A percentile compares a stretch with the other conserved stretches of the same genome.
Conservation (phyloP, 2,113 vertebrate species). For the Gobiocypris rarus region DNA sequence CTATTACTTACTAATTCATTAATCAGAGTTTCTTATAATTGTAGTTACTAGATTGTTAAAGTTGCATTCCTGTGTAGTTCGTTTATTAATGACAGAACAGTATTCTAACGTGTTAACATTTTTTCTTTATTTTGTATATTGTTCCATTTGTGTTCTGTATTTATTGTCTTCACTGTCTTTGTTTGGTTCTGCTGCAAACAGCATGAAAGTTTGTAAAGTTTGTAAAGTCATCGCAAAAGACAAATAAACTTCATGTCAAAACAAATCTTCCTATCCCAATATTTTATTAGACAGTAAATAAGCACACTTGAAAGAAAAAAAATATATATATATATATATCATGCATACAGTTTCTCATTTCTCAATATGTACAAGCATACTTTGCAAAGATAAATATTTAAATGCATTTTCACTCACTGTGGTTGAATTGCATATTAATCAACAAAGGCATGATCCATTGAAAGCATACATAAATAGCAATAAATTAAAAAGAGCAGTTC, state of each 20-base stretch:
- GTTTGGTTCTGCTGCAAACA: neutral
- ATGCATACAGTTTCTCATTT: neutral
- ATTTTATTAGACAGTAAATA: slow-evolving; percentile 13
- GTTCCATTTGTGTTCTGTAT: neutral
- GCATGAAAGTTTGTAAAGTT: neutral
- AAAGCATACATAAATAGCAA: slow-evolving; percentile 17
- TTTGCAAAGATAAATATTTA: neutral
- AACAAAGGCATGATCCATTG: neutral
- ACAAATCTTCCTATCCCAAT: neutral
- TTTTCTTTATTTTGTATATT: neutral
- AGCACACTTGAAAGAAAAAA: neutral
- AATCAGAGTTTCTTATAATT: no score
- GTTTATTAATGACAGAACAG: no score
- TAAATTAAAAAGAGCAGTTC: neutral
- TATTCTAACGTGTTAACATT: no score
- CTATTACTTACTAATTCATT: no score
- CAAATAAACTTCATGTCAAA: neutral
- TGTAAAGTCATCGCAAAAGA: neutral
- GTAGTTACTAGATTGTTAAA: no score
- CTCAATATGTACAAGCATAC: neutral
- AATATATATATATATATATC: no score
- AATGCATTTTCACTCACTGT: neutral
- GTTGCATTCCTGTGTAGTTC: no score
- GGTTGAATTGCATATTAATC: neutral
- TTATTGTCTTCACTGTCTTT: neutral